phyloP scores from a whole-genome alignment of 2,113 vertebrate genomes.

The Cyprinus carpio region DNA sequence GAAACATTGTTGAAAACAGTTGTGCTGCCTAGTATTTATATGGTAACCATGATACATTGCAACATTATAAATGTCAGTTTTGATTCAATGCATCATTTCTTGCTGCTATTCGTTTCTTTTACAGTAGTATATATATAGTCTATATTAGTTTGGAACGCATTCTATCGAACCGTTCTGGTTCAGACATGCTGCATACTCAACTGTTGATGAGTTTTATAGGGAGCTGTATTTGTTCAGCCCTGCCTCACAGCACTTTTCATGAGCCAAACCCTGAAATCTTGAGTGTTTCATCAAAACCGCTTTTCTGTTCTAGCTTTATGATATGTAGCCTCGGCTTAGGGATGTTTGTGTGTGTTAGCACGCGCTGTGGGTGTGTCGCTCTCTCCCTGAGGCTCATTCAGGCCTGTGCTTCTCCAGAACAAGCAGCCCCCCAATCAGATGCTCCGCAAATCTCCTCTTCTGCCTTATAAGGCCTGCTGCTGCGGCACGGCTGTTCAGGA shows the following conservation, averaged over 20 bases:
- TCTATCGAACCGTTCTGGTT: not conserved
- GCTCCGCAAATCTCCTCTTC: slow-evolving; percentile 64
- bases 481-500: slow-evolving; percentile 61
- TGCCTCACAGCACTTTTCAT: not conserved
- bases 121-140: not conserved
- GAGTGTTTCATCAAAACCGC: not conserved
- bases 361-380: not conserved
- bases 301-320: slow-evolving; percentile 14
- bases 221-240: not conserved
- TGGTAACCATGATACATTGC: not conserved
- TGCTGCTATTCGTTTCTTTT: not conserved
- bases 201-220: not conserved
- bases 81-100: not conserved
- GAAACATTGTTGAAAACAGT: not conserved
- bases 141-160: not conserved
- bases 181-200: slow-evolving; percentile 31
- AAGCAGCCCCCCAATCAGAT: slow-evolving; percentile 61
- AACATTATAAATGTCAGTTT: not conserved
- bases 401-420: slow-evolving; percentile 38
- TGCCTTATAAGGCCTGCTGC: slow-evolving; percentile 76
- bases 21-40: not conserved
- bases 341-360: slow-evolving; percentile 24
- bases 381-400: slow-evolving; percentile 30
- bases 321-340: not conserved
- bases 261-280: not conserved